Evolutionary conservation across 2,797 vertebrate species (phyloP).

Genomic region (Xiphophorus birchmanni): DNA sequence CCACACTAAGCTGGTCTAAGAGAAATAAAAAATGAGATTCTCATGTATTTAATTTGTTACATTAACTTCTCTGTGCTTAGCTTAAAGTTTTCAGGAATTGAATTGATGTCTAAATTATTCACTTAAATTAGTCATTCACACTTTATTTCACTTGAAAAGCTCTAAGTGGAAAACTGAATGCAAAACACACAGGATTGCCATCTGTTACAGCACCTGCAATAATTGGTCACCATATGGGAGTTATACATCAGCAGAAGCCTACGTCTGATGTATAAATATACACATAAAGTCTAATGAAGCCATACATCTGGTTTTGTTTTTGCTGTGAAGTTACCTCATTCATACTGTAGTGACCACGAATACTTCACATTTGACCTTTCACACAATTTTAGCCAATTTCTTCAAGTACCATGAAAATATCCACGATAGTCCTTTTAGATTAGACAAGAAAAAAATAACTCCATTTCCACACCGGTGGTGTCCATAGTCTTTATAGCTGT

Average conservation of each 20-base stretch:
- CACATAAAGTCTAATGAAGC: not conserved
- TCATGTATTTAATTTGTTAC: conserved; percentile 28
- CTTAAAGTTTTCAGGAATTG: not conserved
- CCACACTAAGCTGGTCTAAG: conserved; percentile 42
- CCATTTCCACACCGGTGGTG: not conserved
- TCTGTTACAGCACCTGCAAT: conserved; percentile 42
- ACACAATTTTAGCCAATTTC: not conserved
- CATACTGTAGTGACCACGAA: not conserved
- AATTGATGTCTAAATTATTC: conserved; percentile 28
- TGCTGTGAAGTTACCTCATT: not conserved
- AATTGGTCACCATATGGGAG: conserved; percentile 23
- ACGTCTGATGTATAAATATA: not conserved
- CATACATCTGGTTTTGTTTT: not conserved
- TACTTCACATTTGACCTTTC: not conserved
- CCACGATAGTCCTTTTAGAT: not conserved
- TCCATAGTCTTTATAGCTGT: not conserved
- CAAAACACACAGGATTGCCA: conserved; percentile 38
- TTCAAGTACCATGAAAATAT: not conserved
- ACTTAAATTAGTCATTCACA: conserved; percentile 14
- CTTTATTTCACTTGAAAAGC: conserved; percentile 44
- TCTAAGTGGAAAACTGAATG: conserved; percentile 43
- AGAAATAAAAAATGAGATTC: conserved; percentile 55
- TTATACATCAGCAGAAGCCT: conserved; percentile 1
- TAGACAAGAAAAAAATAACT: not conserved
- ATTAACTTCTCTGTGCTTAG: conserved; percentile 4